These are phyloP conservation scores for Nematopogon swammerdamellus DNA, from an alignment of 2,888 invertebrate genomes.

Conservation along the genomic window DNA sequence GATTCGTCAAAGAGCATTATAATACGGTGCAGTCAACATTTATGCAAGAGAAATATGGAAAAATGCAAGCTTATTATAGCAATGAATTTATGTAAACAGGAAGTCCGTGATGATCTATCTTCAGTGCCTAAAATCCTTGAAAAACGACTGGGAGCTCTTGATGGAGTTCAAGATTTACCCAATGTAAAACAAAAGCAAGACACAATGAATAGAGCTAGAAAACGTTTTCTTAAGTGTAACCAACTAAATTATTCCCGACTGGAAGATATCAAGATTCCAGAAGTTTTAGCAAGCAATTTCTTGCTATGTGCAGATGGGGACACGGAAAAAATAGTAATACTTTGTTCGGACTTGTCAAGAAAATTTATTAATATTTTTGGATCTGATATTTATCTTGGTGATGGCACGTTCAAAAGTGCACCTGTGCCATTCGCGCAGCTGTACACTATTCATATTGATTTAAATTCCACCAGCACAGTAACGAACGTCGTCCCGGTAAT, in stretches of 20 bases:
- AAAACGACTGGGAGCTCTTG: constrained; percentile 1
- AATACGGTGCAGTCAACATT: constrained; percentile 1
- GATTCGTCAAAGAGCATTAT: constrained; percentile 1
- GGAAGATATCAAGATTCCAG: constrained; percentile 1
- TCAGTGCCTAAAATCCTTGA: neutral
- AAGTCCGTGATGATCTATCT: no score
- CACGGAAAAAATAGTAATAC: constrained; percentile 4
- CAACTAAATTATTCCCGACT: neutral
- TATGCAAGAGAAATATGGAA: neutral
- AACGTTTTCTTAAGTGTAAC: neutral
- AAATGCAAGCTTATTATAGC: no score
- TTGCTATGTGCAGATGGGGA: constrained; percentile 2
- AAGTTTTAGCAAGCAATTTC: constrained; percentile 2
- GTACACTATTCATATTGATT: constrained; percentile 4
- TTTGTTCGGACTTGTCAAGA: constrained; percentile 4
- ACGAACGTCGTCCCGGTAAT: constrained; percentile 2
- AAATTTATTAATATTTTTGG: constrained; percentile 4
- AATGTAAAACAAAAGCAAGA: constrained; percentile 1
- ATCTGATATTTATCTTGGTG: constrained; percentile 3
- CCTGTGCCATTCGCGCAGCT: constrained; percentile 3
- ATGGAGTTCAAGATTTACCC: neutral
- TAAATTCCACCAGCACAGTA: constrained; percentile 2
- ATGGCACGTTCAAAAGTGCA: constrained; percentile 3
- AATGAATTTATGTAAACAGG: no score
- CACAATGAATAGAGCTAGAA: constrained; percentile 1